A percentile compares a stretch with the other conserved stretches of the same genome.
phyloP scores from a whole-genome alignment of 2,113 vertebrate genomes.

The Sander vitreus region DNA sequence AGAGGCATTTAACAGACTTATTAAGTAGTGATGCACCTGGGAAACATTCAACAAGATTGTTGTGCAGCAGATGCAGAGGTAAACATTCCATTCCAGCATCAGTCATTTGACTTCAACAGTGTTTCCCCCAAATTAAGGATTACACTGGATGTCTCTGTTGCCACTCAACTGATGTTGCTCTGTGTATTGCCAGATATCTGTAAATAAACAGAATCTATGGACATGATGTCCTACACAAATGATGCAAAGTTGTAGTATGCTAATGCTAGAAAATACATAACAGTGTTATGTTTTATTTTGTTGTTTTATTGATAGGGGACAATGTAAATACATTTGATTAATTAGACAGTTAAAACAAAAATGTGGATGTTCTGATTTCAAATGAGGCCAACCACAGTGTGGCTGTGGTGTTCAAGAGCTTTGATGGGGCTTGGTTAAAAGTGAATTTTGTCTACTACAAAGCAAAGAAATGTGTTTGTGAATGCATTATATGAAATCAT shows the following conservation, averaged over 20 bases:
- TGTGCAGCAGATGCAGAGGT: background rate
- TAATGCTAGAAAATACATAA: background rate
- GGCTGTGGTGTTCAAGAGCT: background rate
- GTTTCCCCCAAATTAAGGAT: background rate
- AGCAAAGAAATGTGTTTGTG: background rate
- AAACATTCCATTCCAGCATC: background rate
- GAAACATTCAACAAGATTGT: slow-evolving; percentile 1
- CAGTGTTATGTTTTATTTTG: background rate
- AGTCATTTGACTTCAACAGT: background rate
- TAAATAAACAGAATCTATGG: background rate
- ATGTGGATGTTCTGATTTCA: background rate
- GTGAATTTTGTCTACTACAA: too few relatives aligned
- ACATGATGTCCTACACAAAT: too few relatives aligned
- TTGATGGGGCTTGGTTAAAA: background rate
- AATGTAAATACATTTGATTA: background rate
- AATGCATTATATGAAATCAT: background rate
- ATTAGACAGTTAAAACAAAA: background rate
- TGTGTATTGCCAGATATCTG: background rate
- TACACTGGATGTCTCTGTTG: background rate
- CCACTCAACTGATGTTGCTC: background rate
- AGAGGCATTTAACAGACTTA: background rate
- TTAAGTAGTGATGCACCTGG: background rate
- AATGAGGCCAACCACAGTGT: background rate
- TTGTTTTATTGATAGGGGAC: background rate
- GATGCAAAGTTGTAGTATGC: background rate